Evolutionary conservation across 2,797 vertebrate species (phyloP), one percentile per base, ranked within the genome.

Genomic region (Manis javanica): DNA sequence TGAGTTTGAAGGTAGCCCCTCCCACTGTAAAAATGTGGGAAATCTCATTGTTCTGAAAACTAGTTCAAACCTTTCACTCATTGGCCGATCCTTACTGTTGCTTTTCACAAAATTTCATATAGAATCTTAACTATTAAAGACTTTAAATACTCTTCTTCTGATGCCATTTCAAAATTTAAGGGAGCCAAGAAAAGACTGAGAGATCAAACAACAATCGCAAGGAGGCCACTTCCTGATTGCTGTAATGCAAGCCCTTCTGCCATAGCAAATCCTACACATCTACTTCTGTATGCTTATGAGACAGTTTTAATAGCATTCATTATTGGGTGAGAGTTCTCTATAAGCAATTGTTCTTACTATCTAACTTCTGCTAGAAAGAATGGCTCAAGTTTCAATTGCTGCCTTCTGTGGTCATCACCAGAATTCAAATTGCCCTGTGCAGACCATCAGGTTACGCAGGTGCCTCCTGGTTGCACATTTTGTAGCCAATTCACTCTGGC

Each of bases 401-500:
- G 72, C 49, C 9, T 83, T 75, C 55, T 26, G 4, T 82, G 26
- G 53, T 57, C 37, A 46, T 69, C 34, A 61, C 29, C 34, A 94
- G 75, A 82, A 82, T 92, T 96, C 72, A 86, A 23, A 92, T 34
- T 84, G 57, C 71, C 37, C 4, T 42, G 3, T 29, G 46, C 7
- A 53, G 39, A 55, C 71, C 83, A 31, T 61, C 24, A 46, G n/a
- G 82, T 71, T 37, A 1, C 42, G 18, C 78, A 89, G 83, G 68
- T 94, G 69, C 55, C 37, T 77, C 55, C 37, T 77, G 31, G 42
- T 39, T 74, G 68, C 68, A 24, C 39, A 26, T 46, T 57, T 46
- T 85, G 87, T 2, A 29, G 26, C n/a, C 85, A 77, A 88, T 88
- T 85, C 21, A 34, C 55, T 59, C 81, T 94, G 87, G 77, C 90